Conservation (phyloP, 2,113 vertebrate species). For the Coryphaenoides rupestris region DNA sequence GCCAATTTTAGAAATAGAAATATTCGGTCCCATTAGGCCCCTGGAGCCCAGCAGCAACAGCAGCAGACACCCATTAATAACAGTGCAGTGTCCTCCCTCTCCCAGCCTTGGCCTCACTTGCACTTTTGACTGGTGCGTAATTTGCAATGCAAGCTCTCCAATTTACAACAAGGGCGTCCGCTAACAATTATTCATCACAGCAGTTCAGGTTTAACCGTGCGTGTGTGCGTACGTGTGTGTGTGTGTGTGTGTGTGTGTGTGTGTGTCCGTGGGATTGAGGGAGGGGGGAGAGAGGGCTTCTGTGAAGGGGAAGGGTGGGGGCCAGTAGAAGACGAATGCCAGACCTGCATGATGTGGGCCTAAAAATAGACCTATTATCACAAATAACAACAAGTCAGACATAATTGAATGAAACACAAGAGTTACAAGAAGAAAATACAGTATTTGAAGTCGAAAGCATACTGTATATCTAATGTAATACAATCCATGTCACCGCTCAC, state of each 20-base stretch:
- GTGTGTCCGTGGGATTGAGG: background rate
- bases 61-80: constrained; percentile 44
- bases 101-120: constrained; percentile 36
- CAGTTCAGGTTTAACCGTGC: constrained; percentile 9
- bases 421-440: too few relatives aligned
- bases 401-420: too few relatives aligned
- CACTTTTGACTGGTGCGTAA: constrained; percentile 51
- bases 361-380: too few relatives aligned
- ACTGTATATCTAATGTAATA: too few relatives aligned
- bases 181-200: constrained; percentile 34
- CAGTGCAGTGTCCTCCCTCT: constrained; percentile 27
- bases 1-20: too few relatives aligned
- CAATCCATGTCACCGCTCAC: too few relatives aligned
- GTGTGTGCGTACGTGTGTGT: constrained; percentile 3
- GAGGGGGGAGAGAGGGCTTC: background rate
- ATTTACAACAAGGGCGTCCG: constrained; percentile 47
- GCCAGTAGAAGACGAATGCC: background rate
- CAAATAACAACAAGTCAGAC: too few relatives aligned
- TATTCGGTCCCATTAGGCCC: constrained; percentile 9
- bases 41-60: constrained; percentile 20
- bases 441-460: too few relatives aligned
- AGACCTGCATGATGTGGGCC: too few relatives aligned
- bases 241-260: background rate
- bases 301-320: background rate
- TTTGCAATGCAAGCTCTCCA: constrained; percentile 51